Conservation (phyloP, 2,113 vertebrate genomes). For the Callocephalon fimbriatum region DNA sequence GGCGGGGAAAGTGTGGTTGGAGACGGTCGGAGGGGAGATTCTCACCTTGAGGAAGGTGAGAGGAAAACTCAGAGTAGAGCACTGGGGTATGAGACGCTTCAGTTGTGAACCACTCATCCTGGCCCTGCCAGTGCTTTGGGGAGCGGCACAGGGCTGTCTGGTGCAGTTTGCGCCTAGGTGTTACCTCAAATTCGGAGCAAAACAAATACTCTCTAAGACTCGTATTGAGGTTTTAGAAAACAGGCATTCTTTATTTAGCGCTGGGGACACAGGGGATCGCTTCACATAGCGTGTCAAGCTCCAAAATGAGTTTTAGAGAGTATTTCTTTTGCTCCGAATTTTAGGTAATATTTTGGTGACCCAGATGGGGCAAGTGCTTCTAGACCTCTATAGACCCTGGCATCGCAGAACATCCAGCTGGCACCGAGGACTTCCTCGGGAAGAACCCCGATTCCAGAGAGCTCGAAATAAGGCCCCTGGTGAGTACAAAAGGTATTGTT, state of each 20-base stretch:
- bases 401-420: neutral
- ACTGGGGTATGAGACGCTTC: neutral
- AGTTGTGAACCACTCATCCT: rapidly evolving
- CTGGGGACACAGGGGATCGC: neutral
- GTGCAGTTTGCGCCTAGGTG: neutral
- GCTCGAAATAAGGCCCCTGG: neutral
- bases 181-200: neutral
- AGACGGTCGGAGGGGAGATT: neutral
- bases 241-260: neutral
- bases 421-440: neutral
- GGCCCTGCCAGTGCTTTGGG: neutral
- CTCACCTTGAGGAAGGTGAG: neutral
- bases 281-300: neutral
- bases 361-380: neutral
- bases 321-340: neutral
- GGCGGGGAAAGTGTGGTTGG: too few relatives aligned
- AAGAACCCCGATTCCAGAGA: neutral
- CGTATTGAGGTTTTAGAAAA: neutral
- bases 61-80: neutral
- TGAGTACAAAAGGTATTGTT: neutral
- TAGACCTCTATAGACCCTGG: neutral
- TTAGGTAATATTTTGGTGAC: neutral
- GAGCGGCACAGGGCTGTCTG: neutral
- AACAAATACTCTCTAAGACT: neutral
- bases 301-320: neutral